Percentiles rank a stretch among this genome's conserved stretches.
Conservation (phyloP, 1,140 invertebrate genomes). For the Lepidurus apus region DNA sequence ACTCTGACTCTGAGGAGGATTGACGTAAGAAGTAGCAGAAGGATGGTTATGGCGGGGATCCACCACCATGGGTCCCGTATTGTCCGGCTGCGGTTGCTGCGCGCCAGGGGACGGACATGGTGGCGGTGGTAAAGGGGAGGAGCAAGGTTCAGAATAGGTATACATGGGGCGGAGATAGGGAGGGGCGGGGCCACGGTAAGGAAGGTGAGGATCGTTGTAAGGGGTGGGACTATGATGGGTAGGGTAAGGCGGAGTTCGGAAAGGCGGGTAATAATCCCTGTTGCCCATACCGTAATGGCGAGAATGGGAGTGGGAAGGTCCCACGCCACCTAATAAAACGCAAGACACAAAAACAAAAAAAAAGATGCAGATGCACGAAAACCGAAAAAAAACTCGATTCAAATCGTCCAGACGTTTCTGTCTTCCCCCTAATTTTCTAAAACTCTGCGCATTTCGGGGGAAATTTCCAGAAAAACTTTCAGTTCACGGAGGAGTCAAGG, state of each 20-base stretch:
- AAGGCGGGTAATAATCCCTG: conserved; percentile 38
- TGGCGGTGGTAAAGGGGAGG: not conserved
- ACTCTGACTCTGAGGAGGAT: conserved; percentile 14
- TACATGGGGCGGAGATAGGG: conserved; percentile 47
- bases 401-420: not conserved
- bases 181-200: conserved; percentile 49
- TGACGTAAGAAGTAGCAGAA: conserved; percentile 13
- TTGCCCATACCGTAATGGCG: conserved; percentile 18
- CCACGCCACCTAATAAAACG: conserved; percentile 15
- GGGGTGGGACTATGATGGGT: conserved; percentile 44
- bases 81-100: conserved; percentile 42
- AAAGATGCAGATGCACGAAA: conserved; percentile 15
- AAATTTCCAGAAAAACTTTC: too few species aligned
- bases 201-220: conserved; percentile 50
- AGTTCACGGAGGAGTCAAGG: not conserved
- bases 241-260: conserved; percentile 40
- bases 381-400: not conserved
- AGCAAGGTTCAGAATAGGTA: not conserved
- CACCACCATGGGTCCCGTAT: conserved; percentile 43
- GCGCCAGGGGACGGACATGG: not conserved
- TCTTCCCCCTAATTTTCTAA: not conserved
- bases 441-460: not conserved
- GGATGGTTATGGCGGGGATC: conserved; percentile 3
- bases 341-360: conserved; percentile 1
- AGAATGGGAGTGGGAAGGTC: conserved; percentile 13